Conservation (phyloP, 2,888 invertebrate genomes). For the Pasiphila rectangulata region DNA sequence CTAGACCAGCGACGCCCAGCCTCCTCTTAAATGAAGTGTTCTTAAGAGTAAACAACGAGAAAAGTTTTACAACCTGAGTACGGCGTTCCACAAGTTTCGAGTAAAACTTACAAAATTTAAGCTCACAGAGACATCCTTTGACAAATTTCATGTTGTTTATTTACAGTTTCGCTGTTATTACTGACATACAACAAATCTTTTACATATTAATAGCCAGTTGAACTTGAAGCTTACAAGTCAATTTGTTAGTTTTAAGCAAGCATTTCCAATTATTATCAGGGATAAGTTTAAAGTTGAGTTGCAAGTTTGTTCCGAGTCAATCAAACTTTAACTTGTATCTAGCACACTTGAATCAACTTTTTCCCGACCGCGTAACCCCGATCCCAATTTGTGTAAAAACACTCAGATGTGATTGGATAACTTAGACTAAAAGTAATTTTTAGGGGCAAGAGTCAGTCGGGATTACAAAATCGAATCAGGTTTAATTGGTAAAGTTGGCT, state of each 20-base stretch:
- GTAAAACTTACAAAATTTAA: conserved; percentile 2
- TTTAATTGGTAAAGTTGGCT: conserved; percentile 67
- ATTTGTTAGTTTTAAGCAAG: neutral
- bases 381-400: conserved; percentile 24
- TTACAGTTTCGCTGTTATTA: neutral
- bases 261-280: conserved; percentile 2
- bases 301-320: neutral
- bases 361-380: conserved; percentile 5
- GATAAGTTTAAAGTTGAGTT: neutral
- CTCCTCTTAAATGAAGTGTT: conserved; percentile 5
- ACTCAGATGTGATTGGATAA: conserved; percentile 46
- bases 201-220: too few species aligned
- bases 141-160: conserved; percentile 5
- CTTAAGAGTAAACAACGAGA: conserved; percentile 1
- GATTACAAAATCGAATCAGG: conserved; percentile 57
- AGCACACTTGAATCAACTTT: neutral
- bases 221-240: neutral
- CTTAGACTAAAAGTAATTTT: conserved; percentile 45
- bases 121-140: conserved; percentile 5
- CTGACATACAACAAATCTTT: too few species aligned
- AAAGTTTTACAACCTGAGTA: neutral
- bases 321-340: conserved; percentile 1
- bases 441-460: conserved; percentile 44
- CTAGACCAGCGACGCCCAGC: neutral
- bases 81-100: neutral